phyloP scores from a whole-genome alignment of 2,113 vertebrate genomes.

The Xiphophorus hellerii region DNA sequence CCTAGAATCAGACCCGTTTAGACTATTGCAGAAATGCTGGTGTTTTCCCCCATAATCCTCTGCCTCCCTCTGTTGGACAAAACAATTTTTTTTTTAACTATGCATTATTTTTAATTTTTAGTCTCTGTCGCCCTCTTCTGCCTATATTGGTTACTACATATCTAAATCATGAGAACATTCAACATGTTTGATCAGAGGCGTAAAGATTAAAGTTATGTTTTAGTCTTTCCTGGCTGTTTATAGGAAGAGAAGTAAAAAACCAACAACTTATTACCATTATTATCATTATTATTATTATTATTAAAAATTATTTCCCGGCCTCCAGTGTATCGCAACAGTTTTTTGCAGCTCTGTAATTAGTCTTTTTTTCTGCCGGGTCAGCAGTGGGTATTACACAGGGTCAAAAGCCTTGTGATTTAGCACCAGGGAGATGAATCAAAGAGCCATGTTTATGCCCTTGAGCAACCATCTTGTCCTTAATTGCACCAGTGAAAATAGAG shows the following conservation, averaged over 20 bases:
- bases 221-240: conserved; percentile 20
- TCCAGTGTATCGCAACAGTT: conserved; percentile 46
- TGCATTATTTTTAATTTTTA: background rate
- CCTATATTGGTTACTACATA: conserved; percentile 16
- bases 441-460: conserved; percentile 70
- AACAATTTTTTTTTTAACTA: background rate
- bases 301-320: conserved; percentile 44
- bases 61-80: conserved; percentile 66
- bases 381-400: conserved; percentile 54
- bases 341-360: conserved; percentile 73
- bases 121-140: conserved; percentile 65
- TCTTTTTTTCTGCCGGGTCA: conserved; percentile 60
- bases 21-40: too few relatives aligned
- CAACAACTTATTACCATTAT: too few relatives aligned
- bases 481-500: conserved; percentile 67
- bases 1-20: too few relatives aligned
- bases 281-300: too few relatives aligned
- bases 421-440: conserved; percentile 57
- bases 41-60: conserved; percentile 27
- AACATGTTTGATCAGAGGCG: conserved; percentile 1
- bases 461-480: conserved; percentile 72
- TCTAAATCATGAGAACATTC: background rate
- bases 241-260: too few relatives aligned
- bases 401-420: conserved; percentile 69
- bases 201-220: conserved; percentile 37